Evolutionary conservation across 2,113 vertebrate species (phyloP).

Genomic region (Thryonomys swinderianus): DNA sequence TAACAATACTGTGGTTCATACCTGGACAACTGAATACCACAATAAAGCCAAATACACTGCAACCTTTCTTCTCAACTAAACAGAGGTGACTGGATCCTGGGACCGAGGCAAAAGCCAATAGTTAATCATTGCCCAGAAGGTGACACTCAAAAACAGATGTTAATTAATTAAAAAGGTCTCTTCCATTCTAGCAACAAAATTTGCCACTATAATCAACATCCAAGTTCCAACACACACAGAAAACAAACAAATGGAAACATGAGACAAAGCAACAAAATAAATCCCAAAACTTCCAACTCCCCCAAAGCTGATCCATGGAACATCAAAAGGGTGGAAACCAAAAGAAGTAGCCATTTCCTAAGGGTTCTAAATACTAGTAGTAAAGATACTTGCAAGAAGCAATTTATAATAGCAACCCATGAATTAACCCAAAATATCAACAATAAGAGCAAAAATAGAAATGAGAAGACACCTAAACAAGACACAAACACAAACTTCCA

Average conservation of each 20-base stretch:
- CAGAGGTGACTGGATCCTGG: not conserved
- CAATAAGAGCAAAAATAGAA: too few relatives aligned
- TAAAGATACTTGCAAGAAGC: too few relatives aligned
- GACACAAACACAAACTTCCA: too few relatives aligned
- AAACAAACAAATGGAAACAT: not conserved
- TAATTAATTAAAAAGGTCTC: not conserved
- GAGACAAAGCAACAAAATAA: not conserved
- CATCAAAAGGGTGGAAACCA: not conserved
- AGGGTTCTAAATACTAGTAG: too few relatives aligned
- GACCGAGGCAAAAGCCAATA: not conserved
- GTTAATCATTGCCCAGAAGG: not conserved
- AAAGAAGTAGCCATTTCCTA: not conserved
- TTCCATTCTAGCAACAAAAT: not conserved
- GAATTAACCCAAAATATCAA: too few relatives aligned
- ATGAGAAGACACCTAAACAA: too few relatives aligned
- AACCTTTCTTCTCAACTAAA: not conserved
- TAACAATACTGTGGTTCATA: not conserved
- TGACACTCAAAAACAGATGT: not conserved
- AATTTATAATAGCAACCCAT: too few relatives aligned
- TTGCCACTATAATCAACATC: not conserved
- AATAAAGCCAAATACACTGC: not conserved
- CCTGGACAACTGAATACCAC: not conserved
- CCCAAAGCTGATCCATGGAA: not conserved
- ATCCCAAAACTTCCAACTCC: not conserved
- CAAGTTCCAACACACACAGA: not conserved